phyloP scores from a whole-genome alignment of 2,113 vertebrate species.

The Papio anubis region DNA sequence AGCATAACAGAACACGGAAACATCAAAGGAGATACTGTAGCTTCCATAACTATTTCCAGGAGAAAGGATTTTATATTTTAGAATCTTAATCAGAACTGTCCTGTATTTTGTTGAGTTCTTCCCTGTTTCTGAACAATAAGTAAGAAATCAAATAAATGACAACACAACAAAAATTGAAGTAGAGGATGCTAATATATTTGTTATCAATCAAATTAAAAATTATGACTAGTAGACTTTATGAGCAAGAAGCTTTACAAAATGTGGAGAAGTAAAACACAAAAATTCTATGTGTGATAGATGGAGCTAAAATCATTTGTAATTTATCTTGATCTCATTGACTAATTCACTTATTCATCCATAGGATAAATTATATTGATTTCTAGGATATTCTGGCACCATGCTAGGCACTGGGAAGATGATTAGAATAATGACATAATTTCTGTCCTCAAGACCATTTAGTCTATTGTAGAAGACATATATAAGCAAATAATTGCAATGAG shows the following conservation, averaged over 20 bases:
- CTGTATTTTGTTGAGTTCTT: conserved; percentile 25
- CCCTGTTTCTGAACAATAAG: conserved; percentile 32
- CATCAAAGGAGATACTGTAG: neutral
- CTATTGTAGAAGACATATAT: neutral
- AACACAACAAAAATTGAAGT: neutral
- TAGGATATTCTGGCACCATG: neutral
- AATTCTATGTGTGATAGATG: neutral
- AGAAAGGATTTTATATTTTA: conserved; percentile 19
- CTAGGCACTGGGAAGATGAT: neutral
- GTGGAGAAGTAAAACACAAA: neutral
- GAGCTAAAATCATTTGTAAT: conserved; percentile 18
- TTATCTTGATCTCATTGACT: neutral
- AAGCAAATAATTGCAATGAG: conserved; percentile 7
- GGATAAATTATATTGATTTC: neutral
- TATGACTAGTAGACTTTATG: neutral
- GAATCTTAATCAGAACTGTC: neutral
- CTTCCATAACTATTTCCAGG: conserved; percentile 33
- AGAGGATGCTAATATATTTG: neutral
- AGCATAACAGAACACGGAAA: conserved; percentile 31
- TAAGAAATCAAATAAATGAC: neutral
- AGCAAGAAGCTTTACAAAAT: neutral
- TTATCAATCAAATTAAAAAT: conserved; percentile 38
- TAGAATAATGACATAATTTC: conserved; percentile 28
- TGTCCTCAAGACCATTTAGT: neutral
- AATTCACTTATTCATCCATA: conserved; percentile 1